Conservation (phyloP, 1,140 invertebrate species). For the Nasonia vitripennis region DNA sequence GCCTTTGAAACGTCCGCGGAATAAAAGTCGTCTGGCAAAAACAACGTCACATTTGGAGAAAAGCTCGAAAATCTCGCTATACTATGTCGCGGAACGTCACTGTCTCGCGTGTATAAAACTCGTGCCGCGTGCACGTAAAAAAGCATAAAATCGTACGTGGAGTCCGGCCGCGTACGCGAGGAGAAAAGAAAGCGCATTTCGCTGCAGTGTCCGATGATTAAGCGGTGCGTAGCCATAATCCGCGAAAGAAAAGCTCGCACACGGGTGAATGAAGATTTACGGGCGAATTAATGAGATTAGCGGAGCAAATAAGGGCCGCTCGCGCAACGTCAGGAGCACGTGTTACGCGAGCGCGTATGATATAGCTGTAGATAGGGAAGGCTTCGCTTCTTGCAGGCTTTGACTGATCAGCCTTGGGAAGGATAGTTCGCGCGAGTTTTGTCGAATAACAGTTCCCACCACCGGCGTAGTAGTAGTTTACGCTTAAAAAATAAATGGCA, state of each 20-base stretch:
- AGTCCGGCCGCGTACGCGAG: neutral
- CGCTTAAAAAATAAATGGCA: too few relatives aligned
- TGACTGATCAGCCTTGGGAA: neutral
- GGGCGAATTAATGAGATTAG: conserved; percentile 45
- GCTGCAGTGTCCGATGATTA: neutral
- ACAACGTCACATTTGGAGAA: neutral
- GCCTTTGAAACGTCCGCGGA: neutral
- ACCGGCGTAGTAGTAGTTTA: too few relatives aligned
- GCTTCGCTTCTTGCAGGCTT: neutral
- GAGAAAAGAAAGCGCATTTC: neutral
- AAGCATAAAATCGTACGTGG: neutral
- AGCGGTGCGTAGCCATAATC: conserved; percentile 21
- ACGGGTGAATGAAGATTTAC: conserved; percentile 44
- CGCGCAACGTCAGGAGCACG: conserved; percentile 31
- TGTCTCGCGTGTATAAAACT: too few relatives aligned
- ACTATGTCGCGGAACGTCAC: neutral
- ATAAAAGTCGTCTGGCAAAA: neutral
- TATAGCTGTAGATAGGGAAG: neutral
- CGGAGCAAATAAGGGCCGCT: conserved; percentile 36
- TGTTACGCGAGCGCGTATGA: neutral
- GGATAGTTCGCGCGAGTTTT: too few relatives aligned
- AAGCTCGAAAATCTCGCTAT: neutral
- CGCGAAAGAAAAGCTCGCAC: neutral
- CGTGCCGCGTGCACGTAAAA: neutral
- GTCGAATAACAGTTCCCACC: too few relatives aligned